phyloP scores from a whole-genome alignment of 2,113 vertebrate species.

The Neolamprologus cancellatus region DNA sequence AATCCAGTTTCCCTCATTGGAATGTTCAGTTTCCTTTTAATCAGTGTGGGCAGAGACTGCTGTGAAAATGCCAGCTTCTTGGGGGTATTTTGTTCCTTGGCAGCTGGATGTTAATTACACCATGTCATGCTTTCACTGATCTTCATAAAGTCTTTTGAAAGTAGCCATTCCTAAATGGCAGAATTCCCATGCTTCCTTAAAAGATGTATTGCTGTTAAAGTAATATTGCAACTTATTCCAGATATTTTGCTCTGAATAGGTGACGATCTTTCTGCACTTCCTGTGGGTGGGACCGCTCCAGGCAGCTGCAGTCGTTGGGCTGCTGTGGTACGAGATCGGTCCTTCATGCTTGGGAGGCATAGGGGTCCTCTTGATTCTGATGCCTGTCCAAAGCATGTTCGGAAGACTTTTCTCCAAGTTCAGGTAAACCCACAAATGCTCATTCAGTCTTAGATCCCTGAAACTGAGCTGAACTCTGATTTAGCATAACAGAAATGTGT shows the following conservation, averaged over 20 bases:
- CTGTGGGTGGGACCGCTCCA: conserved; percentile 91
- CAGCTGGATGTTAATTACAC: not conserved
- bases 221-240: not conserved
- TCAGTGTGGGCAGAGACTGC: not conserved
- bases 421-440: conserved; percentile 68
- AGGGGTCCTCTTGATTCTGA: conserved; percentile 83
- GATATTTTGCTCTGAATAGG: conserved; percentile 55
- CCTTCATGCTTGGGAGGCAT: conserved; percentile 88
- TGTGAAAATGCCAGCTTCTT: not conserved
- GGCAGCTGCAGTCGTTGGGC: conserved; percentile 76
- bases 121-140: not conserved
- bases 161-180: not conserved
- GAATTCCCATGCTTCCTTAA: not conserved
- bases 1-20: not conserved
- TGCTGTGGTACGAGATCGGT: conserved; percentile 91
- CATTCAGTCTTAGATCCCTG: not conserved
- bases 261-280: conserved; percentile 90
- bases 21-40: conserved; percentile 6
- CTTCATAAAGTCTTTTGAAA: not conserved
- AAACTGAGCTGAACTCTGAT: not conserved
- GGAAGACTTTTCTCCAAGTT: conserved; percentile 87
- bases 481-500: not conserved
- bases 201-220: not conserved
- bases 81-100: not conserved
- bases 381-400: conserved; percentile 84